Evolutionary conservation across 1,140 invertebrate genomes (phyloP).

Genomic region (Heliconius melpomene): DNA sequence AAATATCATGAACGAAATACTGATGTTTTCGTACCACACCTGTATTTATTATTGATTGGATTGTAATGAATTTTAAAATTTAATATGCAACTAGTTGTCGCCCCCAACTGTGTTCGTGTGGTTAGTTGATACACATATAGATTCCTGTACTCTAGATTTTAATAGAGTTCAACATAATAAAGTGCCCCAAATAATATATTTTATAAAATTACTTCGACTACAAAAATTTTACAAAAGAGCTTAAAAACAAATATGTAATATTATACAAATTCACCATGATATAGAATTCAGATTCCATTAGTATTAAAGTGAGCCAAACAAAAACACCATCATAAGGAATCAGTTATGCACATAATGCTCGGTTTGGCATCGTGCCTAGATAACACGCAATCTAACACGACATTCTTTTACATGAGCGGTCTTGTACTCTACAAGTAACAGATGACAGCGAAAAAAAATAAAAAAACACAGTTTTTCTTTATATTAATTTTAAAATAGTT

Average conservation of each 20-base stretch:
- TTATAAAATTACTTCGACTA: not conserved
- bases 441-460: not conserved
- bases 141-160: too few relatives aligned
- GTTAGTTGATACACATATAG: too few relatives aligned
- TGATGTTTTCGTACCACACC: not conserved
- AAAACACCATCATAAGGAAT: conserved; percentile 58
- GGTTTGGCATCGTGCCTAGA: conserved; percentile 69
- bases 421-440: conserved; percentile 15
- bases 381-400: conserved; percentile 58
- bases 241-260: not conserved
- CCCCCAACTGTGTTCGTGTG: too few relatives aligned
- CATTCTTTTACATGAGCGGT: conserved; percentile 67
- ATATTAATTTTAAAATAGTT: too few relatives aligned
- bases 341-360: conserved; percentile 55
- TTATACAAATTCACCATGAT: not conserved
- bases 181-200: not conserved
- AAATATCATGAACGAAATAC: not conserved
- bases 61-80: too few relatives aligned
- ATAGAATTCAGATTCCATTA: conserved; percentile 12
- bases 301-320: conserved; percentile 38
- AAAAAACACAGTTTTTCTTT: too few relatives aligned
- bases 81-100: too few relatives aligned
- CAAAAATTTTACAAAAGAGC: not conserved
- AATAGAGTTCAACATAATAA: too few relatives aligned
- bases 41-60: not conserved